A percentile compares a stretch with the other conserved stretches of the same genome.
phyloP scores from a whole-genome alignment of 2,113 vertebrate genomes.

The Phalacrocorax pelagicus region DNA sequence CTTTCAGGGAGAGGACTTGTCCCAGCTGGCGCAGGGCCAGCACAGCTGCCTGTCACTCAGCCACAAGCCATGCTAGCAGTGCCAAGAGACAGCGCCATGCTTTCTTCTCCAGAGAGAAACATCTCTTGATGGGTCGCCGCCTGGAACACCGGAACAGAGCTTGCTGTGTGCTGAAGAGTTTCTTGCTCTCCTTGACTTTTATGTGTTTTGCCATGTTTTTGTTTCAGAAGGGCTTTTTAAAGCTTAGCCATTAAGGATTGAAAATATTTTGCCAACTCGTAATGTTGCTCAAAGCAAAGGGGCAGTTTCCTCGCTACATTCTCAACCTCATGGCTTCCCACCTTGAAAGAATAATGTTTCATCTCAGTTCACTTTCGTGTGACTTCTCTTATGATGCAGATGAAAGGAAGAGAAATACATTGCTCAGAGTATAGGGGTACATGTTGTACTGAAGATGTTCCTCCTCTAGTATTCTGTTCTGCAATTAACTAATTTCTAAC shows the following conservation, averaged over 20 bases:
- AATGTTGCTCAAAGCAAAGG: neutral
- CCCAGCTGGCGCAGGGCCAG: conserved; percentile 12
- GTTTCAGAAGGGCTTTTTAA: neutral
- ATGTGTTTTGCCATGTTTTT: neutral
- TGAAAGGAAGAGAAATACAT: neutral
- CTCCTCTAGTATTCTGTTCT: neutral
- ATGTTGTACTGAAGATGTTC: neutral
- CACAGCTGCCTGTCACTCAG: conserved; percentile 44
- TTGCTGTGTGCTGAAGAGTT: neutral
- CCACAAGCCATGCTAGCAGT: neutral
- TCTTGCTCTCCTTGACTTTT: neutral
- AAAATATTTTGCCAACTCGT: neutral
- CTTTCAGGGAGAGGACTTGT: neutral
- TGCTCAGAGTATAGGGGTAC: neutral
- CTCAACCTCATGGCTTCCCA: neutral
- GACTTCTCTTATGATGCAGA: neutral
- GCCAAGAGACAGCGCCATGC: neutral
- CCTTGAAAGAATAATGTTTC: neutral
- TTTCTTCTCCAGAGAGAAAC: conserved; percentile 41
- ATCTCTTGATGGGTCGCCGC: neutral
- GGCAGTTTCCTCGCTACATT: neutral
- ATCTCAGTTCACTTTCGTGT: neutral
- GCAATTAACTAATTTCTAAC: neutral
- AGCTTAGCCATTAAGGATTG: neutral
- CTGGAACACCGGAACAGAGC: conserved; percentile 12